Percentiles rank a stretch among this genome's conserved stretches.
Conservation (phyloP, 2,113 vertebrate species). For the Sciurus niger region DNA sequence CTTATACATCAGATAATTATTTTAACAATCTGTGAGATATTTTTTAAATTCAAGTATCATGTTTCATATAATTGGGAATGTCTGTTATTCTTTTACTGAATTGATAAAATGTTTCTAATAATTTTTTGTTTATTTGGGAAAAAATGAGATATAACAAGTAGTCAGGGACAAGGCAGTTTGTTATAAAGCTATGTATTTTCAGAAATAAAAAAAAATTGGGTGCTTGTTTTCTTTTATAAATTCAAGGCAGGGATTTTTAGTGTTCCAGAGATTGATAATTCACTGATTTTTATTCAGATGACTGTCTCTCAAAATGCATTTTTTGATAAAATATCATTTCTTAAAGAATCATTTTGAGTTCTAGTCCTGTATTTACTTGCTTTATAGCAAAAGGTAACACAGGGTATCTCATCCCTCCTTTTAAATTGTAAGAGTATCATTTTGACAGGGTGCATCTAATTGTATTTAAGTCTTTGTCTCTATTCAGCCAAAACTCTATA, state of each 20-base stretch:
- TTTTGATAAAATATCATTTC: constrained; percentile 35
- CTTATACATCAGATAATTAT: neutral
- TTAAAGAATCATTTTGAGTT: constrained; percentile 38
- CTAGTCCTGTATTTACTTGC: neutral
- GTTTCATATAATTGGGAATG: constrained; percentile 12
- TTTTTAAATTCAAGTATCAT: neutral
- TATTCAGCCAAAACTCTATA: constrained; percentile 8
- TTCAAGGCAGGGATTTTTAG: constrained; percentile 9
- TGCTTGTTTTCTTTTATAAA: constrained; percentile 20
- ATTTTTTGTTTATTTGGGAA: neutral
- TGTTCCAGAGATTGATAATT: neutral
- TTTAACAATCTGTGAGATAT: neutral
- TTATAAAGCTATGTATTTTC: neutral
- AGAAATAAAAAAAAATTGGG: neutral
- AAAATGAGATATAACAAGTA: neutral
- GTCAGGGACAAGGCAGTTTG: neutral
- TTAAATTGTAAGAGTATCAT: neutral
- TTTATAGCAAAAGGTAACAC: neutral
- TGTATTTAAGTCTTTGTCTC: constrained; percentile 13
- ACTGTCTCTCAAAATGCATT: constrained; percentile 20
- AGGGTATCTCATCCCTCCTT: neutral
- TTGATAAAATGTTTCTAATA: neutral
- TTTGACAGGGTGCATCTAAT: constrained; percentile 13
- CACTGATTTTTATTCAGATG: constrained; percentile 30
- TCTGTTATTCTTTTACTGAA: neutral